Evolutionary conservation across 2,888 invertebrate genomes (phyloP).

Genomic region (Caenorhabditis sinica): DNA sequence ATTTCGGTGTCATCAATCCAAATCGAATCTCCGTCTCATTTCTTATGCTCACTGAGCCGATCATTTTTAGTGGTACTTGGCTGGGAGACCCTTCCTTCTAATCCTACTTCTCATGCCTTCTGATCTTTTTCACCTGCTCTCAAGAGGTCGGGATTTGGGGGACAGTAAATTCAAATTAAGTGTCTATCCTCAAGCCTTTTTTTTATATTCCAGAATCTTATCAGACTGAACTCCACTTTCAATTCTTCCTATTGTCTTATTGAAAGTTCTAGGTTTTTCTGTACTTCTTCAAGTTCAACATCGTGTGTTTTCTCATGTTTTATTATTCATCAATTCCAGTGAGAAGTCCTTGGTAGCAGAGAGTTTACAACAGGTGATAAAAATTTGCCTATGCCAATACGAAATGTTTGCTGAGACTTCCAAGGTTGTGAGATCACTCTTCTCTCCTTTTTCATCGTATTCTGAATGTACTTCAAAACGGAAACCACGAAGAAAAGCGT

Average conservation of each 20-base stretch:
- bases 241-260: too few relatives aligned
- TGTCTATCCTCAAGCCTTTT: not conserved
- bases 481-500: slow-evolving; percentile 33
- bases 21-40: slow-evolving; percentile 22
- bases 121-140: slow-evolving; percentile 54
- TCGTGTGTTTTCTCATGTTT: not conserved
- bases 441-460: not conserved
- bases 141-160: not conserved
- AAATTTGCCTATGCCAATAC: slow-evolving; percentile 63
- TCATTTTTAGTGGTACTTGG: slow-evolving; percentile 37
- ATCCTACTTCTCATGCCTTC: slow-evolving; percentile 15
- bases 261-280: too few relatives aligned
- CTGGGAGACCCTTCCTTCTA: not conserved
- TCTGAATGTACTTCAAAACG: slow-evolving; percentile 25
- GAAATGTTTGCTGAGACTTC: slow-evolving; percentile 39
- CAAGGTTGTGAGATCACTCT: slow-evolving; percentile 22
- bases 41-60: slow-evolving; percentile 48
- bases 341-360: slow-evolving; percentile 20
- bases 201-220: too few relatives aligned
- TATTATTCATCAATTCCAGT: not conserved
- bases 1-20: slow-evolving; percentile 34
- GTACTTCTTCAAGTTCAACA: too few relatives aligned
- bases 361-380: slow-evolving; percentile 60
- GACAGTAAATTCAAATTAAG: slow-evolving; percentile 23
- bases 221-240: too few relatives aligned